These are phyloP conservation scores for Cottoperca gobio DNA, from an alignment of 2,797 vertebrate species.

Conservation along the genomic window DNA sequence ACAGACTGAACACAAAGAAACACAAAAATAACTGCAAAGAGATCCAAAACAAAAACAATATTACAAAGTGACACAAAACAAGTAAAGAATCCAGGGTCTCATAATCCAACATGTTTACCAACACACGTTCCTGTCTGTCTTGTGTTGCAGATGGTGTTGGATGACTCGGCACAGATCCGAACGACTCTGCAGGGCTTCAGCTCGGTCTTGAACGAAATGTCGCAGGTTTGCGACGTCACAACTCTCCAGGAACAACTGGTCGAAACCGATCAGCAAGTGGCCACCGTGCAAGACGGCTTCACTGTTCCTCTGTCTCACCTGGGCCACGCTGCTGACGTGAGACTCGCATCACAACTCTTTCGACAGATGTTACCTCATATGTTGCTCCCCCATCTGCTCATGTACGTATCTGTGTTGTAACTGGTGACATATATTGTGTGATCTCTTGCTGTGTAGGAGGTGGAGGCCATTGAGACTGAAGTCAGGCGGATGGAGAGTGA, in stretches of 20 bases:
- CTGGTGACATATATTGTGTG: not conserved
- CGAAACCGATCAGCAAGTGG: slow-evolving; percentile 83
- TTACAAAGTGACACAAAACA: too few relatives aligned
- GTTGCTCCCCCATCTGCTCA: not conserved
- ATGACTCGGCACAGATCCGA: slow-evolving; percentile 91
- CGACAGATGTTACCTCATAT: not conserved
- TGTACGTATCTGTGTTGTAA: not conserved
- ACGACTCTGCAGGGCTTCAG: slow-evolving; percentile 83
- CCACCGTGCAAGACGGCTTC: slow-evolving; percentile 86
- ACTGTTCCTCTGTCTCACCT: slow-evolving; percentile 86
- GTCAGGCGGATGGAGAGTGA: slow-evolving; percentile 89
- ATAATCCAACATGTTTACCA: not conserved
- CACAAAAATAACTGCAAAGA: too few relatives aligned
- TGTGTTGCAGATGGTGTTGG: slow-evolving; percentile 87
- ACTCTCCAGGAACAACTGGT: slow-evolving; percentile 79
- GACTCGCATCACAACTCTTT: slow-evolving; percentile 60
- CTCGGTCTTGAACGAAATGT: slow-evolving; percentile 87
- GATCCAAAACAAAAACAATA: too few relatives aligned
- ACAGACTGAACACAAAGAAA: too few relatives aligned
- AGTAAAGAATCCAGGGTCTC: too few relatives aligned
- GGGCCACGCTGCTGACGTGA: slow-evolving; percentile 89
- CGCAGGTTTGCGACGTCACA: slow-evolving; percentile 85
- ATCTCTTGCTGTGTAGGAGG: slow-evolving; percentile 82
- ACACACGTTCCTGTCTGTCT: not conserved
- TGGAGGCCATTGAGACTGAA: slow-evolving; percentile 91